Conservation (phyloP, 1,140 invertebrate genomes). For the Dendrolimus punctatus region DNA sequence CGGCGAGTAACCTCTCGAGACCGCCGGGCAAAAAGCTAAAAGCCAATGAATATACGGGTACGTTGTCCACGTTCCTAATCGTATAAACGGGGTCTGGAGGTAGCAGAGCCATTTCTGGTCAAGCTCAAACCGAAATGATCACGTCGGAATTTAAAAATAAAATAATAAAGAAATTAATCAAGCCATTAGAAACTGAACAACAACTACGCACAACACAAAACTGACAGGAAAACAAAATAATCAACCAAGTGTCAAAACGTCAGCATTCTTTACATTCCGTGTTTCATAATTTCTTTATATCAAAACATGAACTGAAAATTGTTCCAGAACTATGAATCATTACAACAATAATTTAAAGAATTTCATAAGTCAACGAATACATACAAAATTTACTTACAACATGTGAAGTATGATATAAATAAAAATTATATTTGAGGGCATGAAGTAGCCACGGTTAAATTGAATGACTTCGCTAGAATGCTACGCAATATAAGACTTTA, state of each 20-base stretch:
- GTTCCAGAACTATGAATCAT: no score
- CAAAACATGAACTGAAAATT: no score
- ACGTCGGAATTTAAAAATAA: conserved; percentile 55
- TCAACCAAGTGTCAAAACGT: conserved; percentile 1
- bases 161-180: conserved; percentile 65
- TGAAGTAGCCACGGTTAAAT: no score
- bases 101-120: conserved; percentile 65
- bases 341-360: no score
- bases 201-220: conserved; percentile 72
- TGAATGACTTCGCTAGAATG: no score
- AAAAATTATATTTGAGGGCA: no score
- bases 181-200: conserved; percentile 66
- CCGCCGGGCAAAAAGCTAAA: conserved; percentile 73
- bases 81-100: conserved; percentile 78
- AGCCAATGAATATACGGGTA: conserved; percentile 76
- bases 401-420: no score
- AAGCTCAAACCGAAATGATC: conserved; percentile 63
- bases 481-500: no score
- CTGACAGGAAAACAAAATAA: conserved; percentile 63
- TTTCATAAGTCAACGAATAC: no score
- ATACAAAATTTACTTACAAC: no score
- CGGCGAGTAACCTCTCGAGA: conserved; percentile 77
- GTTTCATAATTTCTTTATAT: no score
- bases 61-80: conserved; percentile 77
- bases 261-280: no score